These are phyloP conservation scores for Lontra canadensis DNA, from an alignment of 2,113 vertebrate species.

Conservation along the genomic window DNA sequence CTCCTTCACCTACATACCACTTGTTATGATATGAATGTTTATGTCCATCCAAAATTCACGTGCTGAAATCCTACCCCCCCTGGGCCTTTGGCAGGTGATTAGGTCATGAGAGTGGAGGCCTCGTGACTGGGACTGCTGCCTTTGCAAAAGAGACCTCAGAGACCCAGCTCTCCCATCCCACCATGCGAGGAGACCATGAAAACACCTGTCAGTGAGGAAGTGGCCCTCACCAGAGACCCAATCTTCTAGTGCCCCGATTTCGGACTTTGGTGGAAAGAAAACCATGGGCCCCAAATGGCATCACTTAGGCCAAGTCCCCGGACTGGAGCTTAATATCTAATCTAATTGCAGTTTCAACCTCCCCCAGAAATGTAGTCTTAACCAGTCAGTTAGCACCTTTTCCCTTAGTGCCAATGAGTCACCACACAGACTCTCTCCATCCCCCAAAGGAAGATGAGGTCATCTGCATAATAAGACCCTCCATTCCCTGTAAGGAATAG, in stretches of 20 bases:
- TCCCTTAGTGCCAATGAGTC: neutral
- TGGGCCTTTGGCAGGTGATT: neutral
- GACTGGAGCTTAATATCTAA: neutral
- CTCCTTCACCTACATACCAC: neutral
- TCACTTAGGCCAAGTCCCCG: neutral
- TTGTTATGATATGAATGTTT: neutral
- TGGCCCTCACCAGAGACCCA: neutral
- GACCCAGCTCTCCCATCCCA: neutral
- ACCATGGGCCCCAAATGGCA: neutral
- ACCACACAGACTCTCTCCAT: neutral
- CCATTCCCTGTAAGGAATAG: neutral
- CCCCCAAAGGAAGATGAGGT: neutral
- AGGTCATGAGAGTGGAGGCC: neutral
- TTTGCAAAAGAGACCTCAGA: neutral
- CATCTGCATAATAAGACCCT: neutral
- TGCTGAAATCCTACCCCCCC: neutral
- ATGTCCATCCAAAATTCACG: neutral
- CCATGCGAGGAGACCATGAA: neutral
- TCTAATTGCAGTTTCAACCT: neutral
- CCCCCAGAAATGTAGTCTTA: neutral
- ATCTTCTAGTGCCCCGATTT: neutral
- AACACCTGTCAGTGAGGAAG: neutral
- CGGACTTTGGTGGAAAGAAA: neutral
- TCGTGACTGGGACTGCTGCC: neutral
- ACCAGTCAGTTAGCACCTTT: neutral